Base-by-base conservation (phyloP, 2,888 invertebrate species). In the Drosophila putrida region DNA sequence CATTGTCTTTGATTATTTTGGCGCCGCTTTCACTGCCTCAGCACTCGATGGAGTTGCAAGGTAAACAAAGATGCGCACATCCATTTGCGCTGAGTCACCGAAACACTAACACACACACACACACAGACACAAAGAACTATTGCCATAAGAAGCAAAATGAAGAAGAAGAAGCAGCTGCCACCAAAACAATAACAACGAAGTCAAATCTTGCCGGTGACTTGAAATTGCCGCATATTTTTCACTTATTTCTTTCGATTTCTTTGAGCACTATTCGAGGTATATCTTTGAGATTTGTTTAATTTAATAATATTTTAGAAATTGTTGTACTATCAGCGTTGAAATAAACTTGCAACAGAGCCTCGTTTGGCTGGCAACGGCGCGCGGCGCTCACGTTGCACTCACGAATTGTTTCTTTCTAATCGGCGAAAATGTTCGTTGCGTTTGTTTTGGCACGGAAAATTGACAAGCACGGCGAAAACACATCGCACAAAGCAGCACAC, bases 361-460 rank as follows among this genome's bases (percentile, higher is more conserved):
- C 57, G 41, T 43, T 44, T 46, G 20, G 49, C 66, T 71, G 67
- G 3, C 55, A 68, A 51, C 74, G 66, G 59, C 76, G 75, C 72
- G 72, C 63, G 51, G 65, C 85, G 82, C 84, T 89, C 90, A 75
- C 86, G 77, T 86, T 90, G 78, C 82, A 89, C 73, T 87, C 87
- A 84, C 80, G 81, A 88, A 83, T 85, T 86, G 89, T 89, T 90
- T 89, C 86, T 89, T 89, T 91, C 91, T 91, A 91, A 91, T 91
- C 91, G 90, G 89, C 89, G 88, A 88, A 89, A 88, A 89, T 88
- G 88, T 76, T 86, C 87, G 84, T 89, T 83, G 90, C 90, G 80
- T 90, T 90, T 90, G 90, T 90, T 90, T 90, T 90, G 90, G 88
- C 86, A 89, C 90, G 80, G 83, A 82, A 82, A 80, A 73, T 82